A percentile compares a stretch with the other conserved stretches of the same genome.
Conservation (phyloP, 2,113 vertebrate species). For the Chunga burmeisteri region DNA sequence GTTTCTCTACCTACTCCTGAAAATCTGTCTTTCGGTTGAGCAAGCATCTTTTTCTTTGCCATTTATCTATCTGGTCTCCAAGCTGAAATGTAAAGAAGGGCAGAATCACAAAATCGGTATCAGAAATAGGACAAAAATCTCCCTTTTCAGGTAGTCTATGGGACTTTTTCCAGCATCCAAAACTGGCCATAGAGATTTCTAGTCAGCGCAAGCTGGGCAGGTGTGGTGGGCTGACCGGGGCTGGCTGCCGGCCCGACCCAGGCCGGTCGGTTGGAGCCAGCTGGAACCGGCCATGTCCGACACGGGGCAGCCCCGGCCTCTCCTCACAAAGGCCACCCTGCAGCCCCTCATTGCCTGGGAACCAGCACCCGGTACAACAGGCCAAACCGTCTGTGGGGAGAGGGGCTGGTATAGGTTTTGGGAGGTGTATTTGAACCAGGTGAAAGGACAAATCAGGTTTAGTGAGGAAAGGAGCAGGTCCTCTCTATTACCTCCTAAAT, state of each 20-base stretch:
- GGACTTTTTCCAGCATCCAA: background rate
- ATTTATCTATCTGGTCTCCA: background rate
- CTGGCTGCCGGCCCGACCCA: background rate
- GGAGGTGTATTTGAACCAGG: background rate
- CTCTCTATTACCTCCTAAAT: background rate
- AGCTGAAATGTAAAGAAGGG: background rate
- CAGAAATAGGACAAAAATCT: background rate
- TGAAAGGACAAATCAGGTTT: background rate
- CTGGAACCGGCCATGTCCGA: fast-evolving
- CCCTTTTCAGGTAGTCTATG: background rate
- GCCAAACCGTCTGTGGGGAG: background rate
- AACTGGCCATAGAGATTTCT: background rate
- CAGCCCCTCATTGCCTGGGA: background rate
- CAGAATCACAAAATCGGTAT: background rate
- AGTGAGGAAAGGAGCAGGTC: background rate
- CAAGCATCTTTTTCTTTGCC: background rate
- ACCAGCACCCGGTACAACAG: too few relatives aligned
- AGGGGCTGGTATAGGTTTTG: background rate
- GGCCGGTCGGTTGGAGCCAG: fast-evolving
- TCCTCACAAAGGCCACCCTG: background rate
- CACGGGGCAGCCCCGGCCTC: fast-evolving
- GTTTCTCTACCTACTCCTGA: background rate
- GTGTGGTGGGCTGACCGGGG: background rate
- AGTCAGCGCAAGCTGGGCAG: background rate
- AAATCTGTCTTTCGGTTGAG: background rate